Percentiles rank a stretch among this genome's conserved stretches.
Conservation (phyloP, 2,113 vertebrate species). For the Synodontis membranacea region DNA sequence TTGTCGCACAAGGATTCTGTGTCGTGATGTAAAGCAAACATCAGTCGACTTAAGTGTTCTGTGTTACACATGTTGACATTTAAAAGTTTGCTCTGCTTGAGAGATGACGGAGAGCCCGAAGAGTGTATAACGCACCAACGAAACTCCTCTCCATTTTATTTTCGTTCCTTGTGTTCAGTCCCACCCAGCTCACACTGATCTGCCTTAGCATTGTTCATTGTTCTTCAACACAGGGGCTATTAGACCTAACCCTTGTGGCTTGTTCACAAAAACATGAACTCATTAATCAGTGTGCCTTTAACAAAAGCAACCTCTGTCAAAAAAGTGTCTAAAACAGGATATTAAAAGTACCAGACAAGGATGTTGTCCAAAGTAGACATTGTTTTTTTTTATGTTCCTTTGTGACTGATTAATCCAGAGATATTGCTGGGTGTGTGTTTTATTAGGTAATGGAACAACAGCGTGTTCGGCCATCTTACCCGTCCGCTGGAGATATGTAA, state of each 20-base stretch:
- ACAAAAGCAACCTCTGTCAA: background rate
- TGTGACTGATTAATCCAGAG: conserved; percentile 25
- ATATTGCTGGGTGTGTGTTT: conserved; percentile 14
- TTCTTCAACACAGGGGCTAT: background rate
- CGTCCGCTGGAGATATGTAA: background rate
- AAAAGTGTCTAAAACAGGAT: background rate
- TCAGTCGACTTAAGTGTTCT: background rate
- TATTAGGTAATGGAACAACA: background rate
- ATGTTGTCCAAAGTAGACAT: background rate
- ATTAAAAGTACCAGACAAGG: background rate
- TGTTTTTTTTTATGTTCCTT: background rate
- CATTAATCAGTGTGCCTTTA: background rate
- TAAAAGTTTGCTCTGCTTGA: background rate
- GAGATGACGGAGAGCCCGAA: background rate
- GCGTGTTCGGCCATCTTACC: background rate
- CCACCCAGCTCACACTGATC: too few species aligned
- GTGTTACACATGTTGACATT: background rate
- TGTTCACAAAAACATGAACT: background rate
- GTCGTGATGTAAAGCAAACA: background rate
- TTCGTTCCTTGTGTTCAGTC: background rate
- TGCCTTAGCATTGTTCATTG: background rate
- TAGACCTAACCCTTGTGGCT: background rate
- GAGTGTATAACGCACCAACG: too few species aligned
- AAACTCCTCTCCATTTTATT: background rate
- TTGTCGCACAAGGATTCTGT: background rate